Evolutionary conservation across 2,888 invertebrate species (phyloP).

Genomic region (Boloria selene): DNA sequence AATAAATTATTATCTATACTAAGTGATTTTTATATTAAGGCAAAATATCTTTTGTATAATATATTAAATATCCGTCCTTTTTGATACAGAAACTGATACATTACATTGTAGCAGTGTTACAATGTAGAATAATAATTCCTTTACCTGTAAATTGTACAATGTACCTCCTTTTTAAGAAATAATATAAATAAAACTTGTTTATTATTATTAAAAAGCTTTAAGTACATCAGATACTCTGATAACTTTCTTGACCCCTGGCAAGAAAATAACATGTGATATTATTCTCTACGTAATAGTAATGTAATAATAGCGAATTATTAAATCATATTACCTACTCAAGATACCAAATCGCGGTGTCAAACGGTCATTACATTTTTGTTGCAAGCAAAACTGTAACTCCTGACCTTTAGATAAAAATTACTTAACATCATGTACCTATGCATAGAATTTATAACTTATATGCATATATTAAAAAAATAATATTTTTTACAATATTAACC

Average conservation of each 20-base stretch:
- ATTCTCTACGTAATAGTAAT: conserved; percentile 44
- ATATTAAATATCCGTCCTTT: too few species aligned
- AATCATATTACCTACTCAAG: conserved; percentile 33
- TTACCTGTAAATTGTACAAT: too few species aligned
- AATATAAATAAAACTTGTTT: neutral
- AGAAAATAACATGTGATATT: conserved; percentile 37
- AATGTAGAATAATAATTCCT: too few species aligned
- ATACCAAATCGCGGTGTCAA: conserved; percentile 33
- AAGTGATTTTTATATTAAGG: too few species aligned
- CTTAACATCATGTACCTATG: neutral
- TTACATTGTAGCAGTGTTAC: too few species aligned
- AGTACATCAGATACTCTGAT: conserved; percentile 25
- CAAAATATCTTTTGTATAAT: too few species aligned
- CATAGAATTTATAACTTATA: too few species aligned
- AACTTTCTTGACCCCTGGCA: conserved; percentile 33
- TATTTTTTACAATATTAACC: too few species aligned
- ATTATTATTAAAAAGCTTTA: neutral
- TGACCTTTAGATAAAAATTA: conserved; percentile 27
- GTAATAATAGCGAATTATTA: conserved; percentile 43
- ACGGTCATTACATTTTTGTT: conserved; percentile 25
- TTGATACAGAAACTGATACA: too few species aligned
- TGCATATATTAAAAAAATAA: too few species aligned
- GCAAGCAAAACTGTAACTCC: conserved; percentile 11
- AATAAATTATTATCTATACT: too few species aligned
- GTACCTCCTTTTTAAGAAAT: too few species aligned